These are phyloP conservation scores for Oophaga pumilio DNA, from an alignment of 2,113 vertebrate species.

Conservation along the genomic window DNA sequence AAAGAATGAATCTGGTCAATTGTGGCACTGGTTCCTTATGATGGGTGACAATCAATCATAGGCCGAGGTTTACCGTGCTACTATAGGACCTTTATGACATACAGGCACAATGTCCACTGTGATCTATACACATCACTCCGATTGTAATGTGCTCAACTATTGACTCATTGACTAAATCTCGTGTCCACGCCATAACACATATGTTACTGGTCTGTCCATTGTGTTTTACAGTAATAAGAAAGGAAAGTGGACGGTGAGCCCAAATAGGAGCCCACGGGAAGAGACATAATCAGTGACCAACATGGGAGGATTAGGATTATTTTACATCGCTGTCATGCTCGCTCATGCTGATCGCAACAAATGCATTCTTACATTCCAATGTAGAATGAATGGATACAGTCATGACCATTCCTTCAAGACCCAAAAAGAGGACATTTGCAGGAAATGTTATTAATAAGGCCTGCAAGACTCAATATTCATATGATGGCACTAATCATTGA, in stretches of 20 bases:
- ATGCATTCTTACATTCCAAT: background rate
- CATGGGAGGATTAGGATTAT: background rate
- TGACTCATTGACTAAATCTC: background rate
- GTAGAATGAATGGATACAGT: background rate
- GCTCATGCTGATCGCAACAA: background rate
- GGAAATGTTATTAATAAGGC: background rate
- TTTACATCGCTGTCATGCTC: background rate
- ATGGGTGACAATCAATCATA: background rate
- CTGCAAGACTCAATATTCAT: background rate
- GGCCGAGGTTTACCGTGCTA: background rate
- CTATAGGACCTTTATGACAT: background rate
- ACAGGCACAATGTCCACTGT: background rate
- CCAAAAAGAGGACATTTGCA: background rate
- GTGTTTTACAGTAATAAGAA: background rate
- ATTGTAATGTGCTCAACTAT: background rate
- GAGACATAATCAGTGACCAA: background rate
- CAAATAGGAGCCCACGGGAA: background rate
- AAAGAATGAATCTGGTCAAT: background rate
- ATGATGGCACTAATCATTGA: background rate
- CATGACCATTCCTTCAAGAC: background rate
- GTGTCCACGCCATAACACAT: background rate
- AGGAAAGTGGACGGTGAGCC: background rate
- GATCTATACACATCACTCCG: background rate
- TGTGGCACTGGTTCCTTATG: background rate
- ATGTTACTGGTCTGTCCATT: background rate